phyloP scores from a whole-genome alignment of 2,113 vertebrate genomes.

The Prochilodus magdalenae region DNA sequence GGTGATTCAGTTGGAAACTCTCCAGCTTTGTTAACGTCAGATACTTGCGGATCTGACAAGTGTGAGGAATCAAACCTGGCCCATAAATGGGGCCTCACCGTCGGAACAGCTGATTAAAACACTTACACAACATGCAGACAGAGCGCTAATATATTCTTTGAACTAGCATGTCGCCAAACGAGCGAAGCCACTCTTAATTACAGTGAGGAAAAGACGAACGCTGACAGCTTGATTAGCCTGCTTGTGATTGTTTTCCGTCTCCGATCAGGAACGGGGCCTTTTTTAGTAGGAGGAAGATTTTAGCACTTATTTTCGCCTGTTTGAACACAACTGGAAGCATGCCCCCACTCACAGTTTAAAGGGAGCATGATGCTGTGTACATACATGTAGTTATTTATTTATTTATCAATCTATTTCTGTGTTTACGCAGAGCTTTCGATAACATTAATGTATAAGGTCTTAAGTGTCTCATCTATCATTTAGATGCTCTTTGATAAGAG shows the following conservation, averaged over 20 bases:
- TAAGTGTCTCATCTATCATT: constrained; percentile 63
- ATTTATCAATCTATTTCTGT: constrained; percentile 60
- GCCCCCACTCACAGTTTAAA: not conserved
- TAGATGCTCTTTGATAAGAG: constrained; percentile 47
- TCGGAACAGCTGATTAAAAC: constrained; percentile 9
- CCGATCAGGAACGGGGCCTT: not conserved
- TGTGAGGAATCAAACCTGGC: constrained; percentile 9
- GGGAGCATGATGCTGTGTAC: constrained; percentile 41
- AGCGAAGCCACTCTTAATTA: constrained; percentile 19
- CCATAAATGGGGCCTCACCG: constrained; percentile 24
- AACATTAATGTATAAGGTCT: constrained; percentile 43
- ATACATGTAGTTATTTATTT: constrained; percentile 59
- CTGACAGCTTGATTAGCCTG: not conserved
- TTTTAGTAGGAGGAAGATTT: not conserved
- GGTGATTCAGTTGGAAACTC: constrained; percentile 27
- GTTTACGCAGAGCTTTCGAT: constrained; percentile 62
- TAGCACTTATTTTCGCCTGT: constrained; percentile 16
- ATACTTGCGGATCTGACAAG: constrained; percentile 42
- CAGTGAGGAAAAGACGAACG: constrained; percentile 15
- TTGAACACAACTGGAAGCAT: constrained; percentile 1
- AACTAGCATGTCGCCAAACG: constrained; percentile 16
- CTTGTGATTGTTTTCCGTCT: not conserved
- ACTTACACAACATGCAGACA: constrained; percentile 34
- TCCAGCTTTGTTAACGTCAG: constrained; percentile 51
- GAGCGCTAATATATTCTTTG: constrained; percentile 4